Evolutionary conservation across 2,888 invertebrate species (phyloP), one percentile per base, ranked within the genome.

Genomic region (Drosophila melanosoma): DNA sequence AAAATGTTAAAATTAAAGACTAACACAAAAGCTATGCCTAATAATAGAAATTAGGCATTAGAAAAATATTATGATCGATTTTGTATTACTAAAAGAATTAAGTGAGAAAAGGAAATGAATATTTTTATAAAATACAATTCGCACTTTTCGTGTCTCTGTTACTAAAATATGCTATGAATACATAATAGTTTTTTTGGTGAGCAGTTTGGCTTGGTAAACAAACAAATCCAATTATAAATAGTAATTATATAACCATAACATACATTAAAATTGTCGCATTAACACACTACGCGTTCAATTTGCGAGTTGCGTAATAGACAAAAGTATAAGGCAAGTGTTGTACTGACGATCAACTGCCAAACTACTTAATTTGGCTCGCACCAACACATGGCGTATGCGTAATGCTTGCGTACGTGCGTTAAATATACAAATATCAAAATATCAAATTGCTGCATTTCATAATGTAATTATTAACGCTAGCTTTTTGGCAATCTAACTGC

Each of bases 401-500:
- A 83, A 88, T 79, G 83, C 56, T 49, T 59, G 65, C 62, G 61
- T 77, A 81, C 87, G 84, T 80, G 86, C 67, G 67, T 69, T 74
- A 76, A 76, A 79, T 81, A 77, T 76, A 53, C 73, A 85, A 79
- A 77, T 51, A 57, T 72, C 57, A 68, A 82, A 80, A 81, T 63
- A 51, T 72, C 59, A 72, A 76, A 77, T 70, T 69, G 36, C 40
- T 36, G 66, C 57, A 88, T 81, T 74, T 84, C 79, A 69, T 82
- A 77, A 64, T 78, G 82, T 76, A 87, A 87, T 87, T 87, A 87
- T 87, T 79, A 72, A 69, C 86, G 86, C 89, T 75, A 86, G 87
- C 86, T 77, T 66, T 66, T 67, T 54, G 62, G 70, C 60, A 57
- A 20, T 15, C 57, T 17, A 42, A 32, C 42, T 42, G 20, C 58